Evolutionary conservation across 2,797 vertebrate species (phyloP).

Genomic region (Hippopotamyrus pictus): DNA sequence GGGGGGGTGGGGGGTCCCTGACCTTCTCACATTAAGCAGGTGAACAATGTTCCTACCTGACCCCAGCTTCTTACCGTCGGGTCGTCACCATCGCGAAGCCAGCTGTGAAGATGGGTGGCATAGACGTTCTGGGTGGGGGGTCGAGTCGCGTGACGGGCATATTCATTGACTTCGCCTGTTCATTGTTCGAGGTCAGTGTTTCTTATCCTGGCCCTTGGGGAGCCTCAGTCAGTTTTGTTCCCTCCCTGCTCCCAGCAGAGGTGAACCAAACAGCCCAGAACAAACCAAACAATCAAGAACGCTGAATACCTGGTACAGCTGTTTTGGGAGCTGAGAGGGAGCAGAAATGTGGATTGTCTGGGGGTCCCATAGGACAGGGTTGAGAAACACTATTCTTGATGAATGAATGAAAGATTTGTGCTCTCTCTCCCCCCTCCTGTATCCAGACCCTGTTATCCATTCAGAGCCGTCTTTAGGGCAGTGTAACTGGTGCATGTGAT

Average conservation of each 20-base stretch:
- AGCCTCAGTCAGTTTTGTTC: background rate
- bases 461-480: background rate
- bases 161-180: background rate
- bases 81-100: background rate
- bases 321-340: background rate
- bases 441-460: background rate
- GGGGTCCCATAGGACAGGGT: background rate
- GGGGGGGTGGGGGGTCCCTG: background rate
- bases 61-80: background rate
- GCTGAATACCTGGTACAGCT: background rate
- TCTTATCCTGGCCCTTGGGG: background rate
- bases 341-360: background rate
- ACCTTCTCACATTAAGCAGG: background rate
- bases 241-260: background rate
- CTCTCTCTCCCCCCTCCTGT: background rate
- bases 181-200: background rate
- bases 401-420: background rate
- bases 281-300: background rate
- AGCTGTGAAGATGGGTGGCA: background rate
- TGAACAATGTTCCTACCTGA: background rate
- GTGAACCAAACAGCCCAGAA: background rate
- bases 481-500: background rate
- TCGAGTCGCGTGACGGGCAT: background rate
- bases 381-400: background rate
- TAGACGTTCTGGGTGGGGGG: background rate